Percentiles rank a stretch among this genome's conserved stretches.
These are phyloP conservation scores for Pogonomyrmex californicus DNA, from an alignment of 1,140 invertebrate species.

Conservation along the genomic window DNA sequence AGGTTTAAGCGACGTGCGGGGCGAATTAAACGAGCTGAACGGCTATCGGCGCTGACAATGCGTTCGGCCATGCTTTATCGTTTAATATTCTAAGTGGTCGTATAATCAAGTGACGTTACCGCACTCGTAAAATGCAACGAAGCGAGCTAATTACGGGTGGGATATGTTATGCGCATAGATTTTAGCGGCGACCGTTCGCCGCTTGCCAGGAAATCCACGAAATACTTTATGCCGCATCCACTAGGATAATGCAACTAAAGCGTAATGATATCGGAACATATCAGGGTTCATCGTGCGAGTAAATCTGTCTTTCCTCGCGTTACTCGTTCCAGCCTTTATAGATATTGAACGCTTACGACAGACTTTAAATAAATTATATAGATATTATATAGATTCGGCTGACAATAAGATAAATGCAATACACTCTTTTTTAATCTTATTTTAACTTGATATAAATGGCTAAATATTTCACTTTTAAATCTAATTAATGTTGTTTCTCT, in stretches of 20 bases:
- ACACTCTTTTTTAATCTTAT: not conserved
- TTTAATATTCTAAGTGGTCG: constrained; percentile 81
- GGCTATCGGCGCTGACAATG: constrained; percentile 57
- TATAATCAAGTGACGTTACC: constrained; percentile 77
- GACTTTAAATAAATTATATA: not conserved
- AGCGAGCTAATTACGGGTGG: constrained; percentile 66
- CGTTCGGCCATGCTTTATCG: constrained; percentile 78
- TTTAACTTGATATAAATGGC: not conserved
- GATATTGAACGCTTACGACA: not conserved
- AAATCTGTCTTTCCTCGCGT: constrained; percentile 12
- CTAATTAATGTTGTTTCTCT: not conserved
- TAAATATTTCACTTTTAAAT: constrained; percentile 8
- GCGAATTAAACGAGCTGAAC: constrained; percentile 58
- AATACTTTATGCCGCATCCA: constrained; percentile 22
- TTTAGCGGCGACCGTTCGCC: constrained; percentile 25
- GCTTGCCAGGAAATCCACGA: constrained; percentile 28
- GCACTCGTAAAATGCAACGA: constrained; percentile 72
- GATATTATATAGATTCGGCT: not conserved
- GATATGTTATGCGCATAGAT: constrained; percentile 46
- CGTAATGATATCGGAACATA: not conserved
- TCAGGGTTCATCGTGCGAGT: not conserved
- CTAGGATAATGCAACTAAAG: not conserved
- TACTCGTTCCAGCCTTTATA: not conserved
- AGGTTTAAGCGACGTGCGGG: constrained; percentile 48
- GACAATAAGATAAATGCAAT: not conserved